Evolutionary conservation across 2,113 vertebrate genomes (phyloP).

Genomic region (Melanerpes formicivorus): DNA sequence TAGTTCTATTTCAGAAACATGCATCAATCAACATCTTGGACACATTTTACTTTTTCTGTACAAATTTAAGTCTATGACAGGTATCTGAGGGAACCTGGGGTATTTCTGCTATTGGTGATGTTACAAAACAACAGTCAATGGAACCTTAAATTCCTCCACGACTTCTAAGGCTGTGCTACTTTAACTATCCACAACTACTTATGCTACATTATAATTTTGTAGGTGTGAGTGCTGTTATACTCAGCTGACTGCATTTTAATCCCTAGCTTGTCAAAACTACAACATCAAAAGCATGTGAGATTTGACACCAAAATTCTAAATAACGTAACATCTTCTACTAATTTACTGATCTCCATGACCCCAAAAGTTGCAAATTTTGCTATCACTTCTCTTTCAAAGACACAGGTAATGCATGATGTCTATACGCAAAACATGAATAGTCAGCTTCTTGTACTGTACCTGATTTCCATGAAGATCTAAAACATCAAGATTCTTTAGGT

Average conservation of each 20-base stretch:
- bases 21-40: not conserved
- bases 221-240: not conserved
- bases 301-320: not conserved
- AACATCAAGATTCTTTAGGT: slow-evolving; percentile 86
- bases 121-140: not conserved
- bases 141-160: not conserved
- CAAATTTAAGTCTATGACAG: not conserved
- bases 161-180: not conserved
- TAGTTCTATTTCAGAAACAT: not conserved
- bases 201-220: not conserved
- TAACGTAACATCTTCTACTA: not conserved
- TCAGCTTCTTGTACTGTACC: slow-evolving; percentile 74
- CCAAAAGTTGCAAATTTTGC: not conserved
- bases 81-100: not conserved
- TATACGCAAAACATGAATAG: not conserved
- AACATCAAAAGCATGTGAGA: not conserved
- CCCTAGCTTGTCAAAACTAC: not conserved
- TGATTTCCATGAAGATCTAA: slow-evolving; percentile 96
- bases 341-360: not conserved
- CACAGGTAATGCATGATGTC: not conserved
- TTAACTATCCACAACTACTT: not conserved
- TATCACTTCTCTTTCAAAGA: not conserved
- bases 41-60: not conserved
- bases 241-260: not conserved
- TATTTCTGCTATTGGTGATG: no score